phyloP scores from a whole-genome alignment of 2,797 vertebrate species.

The Paratrypauchen microcephalus region DNA sequence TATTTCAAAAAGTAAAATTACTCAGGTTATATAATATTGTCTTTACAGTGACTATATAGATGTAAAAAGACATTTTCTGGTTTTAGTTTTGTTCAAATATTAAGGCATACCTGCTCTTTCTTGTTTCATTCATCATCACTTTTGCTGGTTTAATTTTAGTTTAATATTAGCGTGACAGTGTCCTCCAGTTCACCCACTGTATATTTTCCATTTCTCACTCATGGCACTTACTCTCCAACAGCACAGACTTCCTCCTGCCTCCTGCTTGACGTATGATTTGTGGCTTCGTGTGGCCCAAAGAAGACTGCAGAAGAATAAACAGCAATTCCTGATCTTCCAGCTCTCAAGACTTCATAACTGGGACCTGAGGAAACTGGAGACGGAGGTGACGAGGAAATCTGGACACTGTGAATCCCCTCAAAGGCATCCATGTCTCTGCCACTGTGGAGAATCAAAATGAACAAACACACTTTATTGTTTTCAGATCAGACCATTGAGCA shows the following conservation, averaged over 20 bases:
- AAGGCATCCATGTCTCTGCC: slow-evolving; percentile 73
- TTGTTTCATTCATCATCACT: too few relatives aligned
- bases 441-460: slow-evolving; percentile 12
- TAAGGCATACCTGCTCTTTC: background rate
- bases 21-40: too few relatives aligned
- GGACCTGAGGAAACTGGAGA: slow-evolving; percentile 42
- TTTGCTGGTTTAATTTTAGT: too few relatives aligned
- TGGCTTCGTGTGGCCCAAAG: slow-evolving; percentile 55
- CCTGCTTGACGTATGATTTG: slow-evolving; percentile 36
- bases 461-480: slow-evolving; percentile 4
- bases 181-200: background rate
- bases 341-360: slow-evolving; percentile 71
- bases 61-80: background rate
- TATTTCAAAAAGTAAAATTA: too few relatives aligned
- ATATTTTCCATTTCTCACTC: slow-evolving; percentile 1
- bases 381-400: slow-evolving; percentile 71
- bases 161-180: background rate
- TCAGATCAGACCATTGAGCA: background rate
- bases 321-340: slow-evolving; percentile 66
- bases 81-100: background rate
- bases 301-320: slow-evolving; percentile 74
- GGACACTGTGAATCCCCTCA: slow-evolving; percentile 77
- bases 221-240: slow-evolving; percentile 69
- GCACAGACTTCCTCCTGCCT: slow-evolving; percentile 55
- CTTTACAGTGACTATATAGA: background rate